Conservation (phyloP, 2,113 vertebrate genomes). For the Falco punctatus region DNA sequence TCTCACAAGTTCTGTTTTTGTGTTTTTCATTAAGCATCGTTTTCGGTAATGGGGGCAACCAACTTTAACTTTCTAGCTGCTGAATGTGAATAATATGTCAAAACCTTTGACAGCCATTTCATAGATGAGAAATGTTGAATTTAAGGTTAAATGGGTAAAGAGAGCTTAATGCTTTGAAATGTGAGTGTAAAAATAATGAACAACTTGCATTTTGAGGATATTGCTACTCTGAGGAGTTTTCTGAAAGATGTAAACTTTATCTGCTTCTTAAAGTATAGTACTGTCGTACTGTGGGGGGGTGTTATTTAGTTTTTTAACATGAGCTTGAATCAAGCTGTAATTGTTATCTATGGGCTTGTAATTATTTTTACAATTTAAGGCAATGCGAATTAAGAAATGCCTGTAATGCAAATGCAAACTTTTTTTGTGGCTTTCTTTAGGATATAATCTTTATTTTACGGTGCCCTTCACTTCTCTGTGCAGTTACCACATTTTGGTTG, state of each 20-base stretch:
- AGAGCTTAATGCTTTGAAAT: background rate
- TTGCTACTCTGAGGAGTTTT: background rate
- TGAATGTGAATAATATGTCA: conserved; percentile 27
- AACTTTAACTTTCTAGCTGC: conserved; percentile 79
- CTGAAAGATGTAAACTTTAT: background rate
- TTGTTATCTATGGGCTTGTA: background rate
- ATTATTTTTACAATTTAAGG: background rate
- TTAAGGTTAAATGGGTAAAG: background rate
- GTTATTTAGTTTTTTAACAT: background rate
- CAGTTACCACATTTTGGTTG: background rate
- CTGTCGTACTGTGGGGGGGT: background rate
- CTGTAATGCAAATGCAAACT: background rate
- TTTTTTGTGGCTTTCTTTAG: background rate
- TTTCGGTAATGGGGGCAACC: conserved; percentile 72
- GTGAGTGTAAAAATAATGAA: background rate
- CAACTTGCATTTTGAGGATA: background rate
- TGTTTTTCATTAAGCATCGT: conserved; percentile 26
- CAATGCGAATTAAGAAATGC: background rate
- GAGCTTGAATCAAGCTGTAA: background rate
- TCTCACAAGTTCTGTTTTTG: background rate
- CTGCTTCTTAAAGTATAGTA: background rate
- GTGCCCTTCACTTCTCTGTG: background rate
- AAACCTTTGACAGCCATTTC: background rate
- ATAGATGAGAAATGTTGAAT: background rate
- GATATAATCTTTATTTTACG: background rate